Percentiles rank a stretch among this genome's conserved stretches.
Evolutionary conservation across 1,140 invertebrate species (phyloP).

Genomic region (Drosophila azteca): DNA sequence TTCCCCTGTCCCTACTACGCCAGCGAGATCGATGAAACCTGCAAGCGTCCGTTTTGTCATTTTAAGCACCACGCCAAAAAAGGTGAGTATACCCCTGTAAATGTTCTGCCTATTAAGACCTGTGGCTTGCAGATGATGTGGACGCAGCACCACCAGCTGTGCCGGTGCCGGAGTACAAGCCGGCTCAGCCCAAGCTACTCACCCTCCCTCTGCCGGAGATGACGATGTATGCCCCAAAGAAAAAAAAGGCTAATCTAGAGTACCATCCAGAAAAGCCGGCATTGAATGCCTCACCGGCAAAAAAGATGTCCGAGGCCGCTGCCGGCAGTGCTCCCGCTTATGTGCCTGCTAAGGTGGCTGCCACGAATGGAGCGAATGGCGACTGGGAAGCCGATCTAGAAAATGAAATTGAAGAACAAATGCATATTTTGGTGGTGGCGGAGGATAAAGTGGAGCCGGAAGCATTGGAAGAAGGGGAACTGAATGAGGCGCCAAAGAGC

Average conservation of each 20-base stretch:
- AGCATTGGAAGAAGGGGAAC: neutral
- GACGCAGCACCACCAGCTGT: constrained; percentile 41
- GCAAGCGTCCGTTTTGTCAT: constrained; percentile 94
- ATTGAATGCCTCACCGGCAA: constrained; percentile 70
- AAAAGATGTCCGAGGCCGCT: constrained; percentile 33
- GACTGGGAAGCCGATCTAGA: constrained; percentile 36
- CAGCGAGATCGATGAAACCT: constrained; percentile 85
- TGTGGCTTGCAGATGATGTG: constrained; percentile 57
- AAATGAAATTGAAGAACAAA: constrained; percentile 38
- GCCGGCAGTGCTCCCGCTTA: constrained; percentile 80
- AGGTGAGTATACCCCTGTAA: constrained; percentile 83
- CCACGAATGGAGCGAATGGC: constrained; percentile 27
- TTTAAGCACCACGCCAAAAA: constrained; percentile 93
- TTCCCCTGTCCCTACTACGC: constrained; percentile 93
- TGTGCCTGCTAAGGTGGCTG: constrained; percentile 68
- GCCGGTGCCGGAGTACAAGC: constrained; percentile 61
- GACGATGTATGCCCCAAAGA: constrained; percentile 42
- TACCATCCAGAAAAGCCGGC: constrained; percentile 80
- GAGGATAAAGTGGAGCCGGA: neutral
- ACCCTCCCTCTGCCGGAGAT: constrained; percentile 68
- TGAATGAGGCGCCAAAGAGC: constrained; percentile 10
- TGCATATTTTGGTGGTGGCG: constrained; percentile 6
- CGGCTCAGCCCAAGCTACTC: constrained; percentile 68
- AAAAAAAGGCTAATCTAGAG: constrained; percentile 67
- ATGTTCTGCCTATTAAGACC: neutral